Percentiles rank a stretch among this genome's conserved stretches.
Conservation (phyloP, 2,888 invertebrate species). For the Pandemis cinnamomeana region DNA sequence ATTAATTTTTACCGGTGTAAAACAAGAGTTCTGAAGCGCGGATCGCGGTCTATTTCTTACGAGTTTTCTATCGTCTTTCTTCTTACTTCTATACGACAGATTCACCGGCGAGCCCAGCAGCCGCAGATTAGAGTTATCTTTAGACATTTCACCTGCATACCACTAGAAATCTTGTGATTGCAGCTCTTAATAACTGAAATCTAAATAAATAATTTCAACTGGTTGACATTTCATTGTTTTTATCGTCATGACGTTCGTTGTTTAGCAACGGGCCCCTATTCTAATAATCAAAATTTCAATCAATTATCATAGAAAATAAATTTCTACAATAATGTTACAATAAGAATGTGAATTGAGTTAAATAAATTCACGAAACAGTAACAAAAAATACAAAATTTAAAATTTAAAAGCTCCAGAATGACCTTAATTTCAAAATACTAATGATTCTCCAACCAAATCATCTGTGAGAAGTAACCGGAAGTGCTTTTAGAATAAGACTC, state of each 20-base stretch:
- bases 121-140: slow-evolving; percentile 74
- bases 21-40: slow-evolving; percentile 71
- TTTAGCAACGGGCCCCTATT: slow-evolving; percentile 50
- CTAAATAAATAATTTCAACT: slow-evolving; percentile 8
- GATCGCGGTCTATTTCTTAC: slow-evolving; percentile 73
- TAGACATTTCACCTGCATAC: slow-evolving; percentile 74
- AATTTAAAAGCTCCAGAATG: too few species aligned
- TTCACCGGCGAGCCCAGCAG: slow-evolving; percentile 79
- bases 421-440: too few species aligned
- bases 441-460: too few species aligned
- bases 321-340: too few species aligned
- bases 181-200: background rate
- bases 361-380: too few species aligned
- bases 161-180: slow-evolving; percentile 44
- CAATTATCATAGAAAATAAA: too few species aligned
- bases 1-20: slow-evolving; percentile 63
- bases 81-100: slow-evolving; percentile 73
- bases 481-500: background rate
- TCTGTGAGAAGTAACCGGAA: background rate
- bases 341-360: too few species aligned
- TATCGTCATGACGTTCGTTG: slow-evolving; percentile 54
- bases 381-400: too few species aligned
- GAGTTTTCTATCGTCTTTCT: slow-evolving; percentile 73
- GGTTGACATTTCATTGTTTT: slow-evolving; percentile 44
- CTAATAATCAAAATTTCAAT: background rate